Conservation (phyloP, 2,113 vertebrate genomes). For the Salminus brasiliensis region DNA sequence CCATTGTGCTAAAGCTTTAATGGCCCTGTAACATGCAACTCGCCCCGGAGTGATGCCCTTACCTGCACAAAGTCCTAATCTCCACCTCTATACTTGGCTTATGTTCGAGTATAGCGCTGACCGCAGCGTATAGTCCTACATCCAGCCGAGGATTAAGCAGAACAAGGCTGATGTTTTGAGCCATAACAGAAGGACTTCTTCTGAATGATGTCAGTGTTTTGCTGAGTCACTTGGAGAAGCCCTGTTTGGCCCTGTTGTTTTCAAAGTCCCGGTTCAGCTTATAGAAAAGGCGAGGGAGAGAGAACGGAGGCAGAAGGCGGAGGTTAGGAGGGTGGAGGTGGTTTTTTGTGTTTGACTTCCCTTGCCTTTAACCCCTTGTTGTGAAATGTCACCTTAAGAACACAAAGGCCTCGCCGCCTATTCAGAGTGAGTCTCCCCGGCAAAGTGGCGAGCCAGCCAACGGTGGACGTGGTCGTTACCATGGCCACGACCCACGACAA, state of each 20-base stretch:
- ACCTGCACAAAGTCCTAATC: conserved; percentile 32
- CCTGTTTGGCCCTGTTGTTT: conserved; percentile 1
- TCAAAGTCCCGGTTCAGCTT: background rate
- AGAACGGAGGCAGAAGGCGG: background rate
- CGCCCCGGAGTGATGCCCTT: background rate
- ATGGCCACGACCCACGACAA: conserved; percentile 73
- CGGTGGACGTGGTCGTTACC: conserved; percentile 69
- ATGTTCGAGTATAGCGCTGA: background rate
- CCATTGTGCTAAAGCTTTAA: background rate
- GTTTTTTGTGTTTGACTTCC: conserved; percentile 60
- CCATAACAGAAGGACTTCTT: background rate
- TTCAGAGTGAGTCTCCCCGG: conserved; percentile 57
- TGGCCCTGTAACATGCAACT: conserved; percentile 6
- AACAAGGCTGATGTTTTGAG: background rate
- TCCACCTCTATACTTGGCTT: background rate
- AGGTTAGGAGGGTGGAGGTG: conserved; percentile 27
- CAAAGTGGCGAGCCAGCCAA: conserved; percentile 58
- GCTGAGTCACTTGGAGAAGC: background rate
- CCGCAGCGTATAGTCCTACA: background rate
- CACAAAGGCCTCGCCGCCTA: conserved; percentile 68
- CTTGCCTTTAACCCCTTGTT: conserved; percentile 67
- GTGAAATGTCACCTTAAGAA: conserved; percentile 76
- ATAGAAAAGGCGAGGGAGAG: background rate
- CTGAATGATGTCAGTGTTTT: conserved; percentile 1
- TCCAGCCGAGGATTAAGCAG: background rate